Evolutionary conservation across 2,797 vertebrate species (phyloP), one percentile per base, ranked within the genome.

Genomic region (Spheniscus humboldti): DNA sequence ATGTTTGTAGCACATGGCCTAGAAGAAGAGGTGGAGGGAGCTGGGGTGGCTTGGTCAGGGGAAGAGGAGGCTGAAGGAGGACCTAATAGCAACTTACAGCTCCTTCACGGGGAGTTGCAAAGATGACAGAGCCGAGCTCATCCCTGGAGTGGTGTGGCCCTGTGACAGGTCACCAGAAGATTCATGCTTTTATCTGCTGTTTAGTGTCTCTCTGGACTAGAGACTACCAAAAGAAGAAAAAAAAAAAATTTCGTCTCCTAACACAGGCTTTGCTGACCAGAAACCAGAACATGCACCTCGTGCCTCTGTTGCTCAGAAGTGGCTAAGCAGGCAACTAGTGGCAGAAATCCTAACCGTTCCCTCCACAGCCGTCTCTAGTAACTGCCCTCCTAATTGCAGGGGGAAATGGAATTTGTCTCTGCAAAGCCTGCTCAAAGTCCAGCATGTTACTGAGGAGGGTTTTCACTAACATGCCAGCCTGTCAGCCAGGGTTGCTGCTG

Each of bases 381-480:
- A 63, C 88, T 72, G 80, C 55, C 53, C 74, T 57, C 43, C 73
- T 62, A 6, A 67, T 13, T 37, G 59, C 64, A 82, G 75, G 43
- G 41, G 59, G 72, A 73, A 80, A 19, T 91, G 91, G 89, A 92
- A 87, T 93, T 91, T 89, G 59, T 69, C 67, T 94, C 91, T 83
- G 88, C 84, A 94, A 48, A 96, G 91, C 59, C 86, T 67, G 92
- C 94, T 89, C 88, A 82, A 96, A 94, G 96, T 95, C 86, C 94
- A 96, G 88, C 78, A 22, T 2, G 10, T 88, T 56, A 5, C 60
- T 28, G 48, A 67, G 92, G 57, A 89, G 53, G 88, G 31, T 72
- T 91, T 90, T 90, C 45, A 28, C 47, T 39, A 35, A 11, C 73
- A 9, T 10, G 17, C 66, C 95, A 86, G 64, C 80, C 80, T 68